phyloP scores from a whole-genome alignment of 2,113 vertebrate species.

The Plecturocebus donacophilus region DNA sequence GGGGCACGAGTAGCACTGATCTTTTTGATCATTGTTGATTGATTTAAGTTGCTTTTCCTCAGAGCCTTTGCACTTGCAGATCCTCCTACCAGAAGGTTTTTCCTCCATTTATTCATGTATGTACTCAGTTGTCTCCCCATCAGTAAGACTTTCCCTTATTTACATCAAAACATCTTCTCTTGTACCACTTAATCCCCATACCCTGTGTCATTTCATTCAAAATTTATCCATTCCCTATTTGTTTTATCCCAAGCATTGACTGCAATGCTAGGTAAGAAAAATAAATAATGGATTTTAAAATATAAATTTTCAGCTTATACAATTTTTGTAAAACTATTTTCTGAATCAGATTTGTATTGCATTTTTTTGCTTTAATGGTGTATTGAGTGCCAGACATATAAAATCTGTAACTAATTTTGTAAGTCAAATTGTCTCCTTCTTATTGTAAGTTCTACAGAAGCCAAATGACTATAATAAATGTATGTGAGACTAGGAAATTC shows the following conservation, averaged over 20 bases:
- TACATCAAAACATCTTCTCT: not conserved
- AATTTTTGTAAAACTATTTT: not conserved
- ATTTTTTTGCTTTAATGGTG: not conserved
- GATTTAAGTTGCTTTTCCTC: not conserved
- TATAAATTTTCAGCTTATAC: not conserved
- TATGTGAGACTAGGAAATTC: not conserved
- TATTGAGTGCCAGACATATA: not conserved
- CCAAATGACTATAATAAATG: not conserved
- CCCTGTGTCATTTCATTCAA: not conserved
- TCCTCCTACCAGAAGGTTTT: not conserved
- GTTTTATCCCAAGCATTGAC: not conserved
- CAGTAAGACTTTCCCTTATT: not conserved
- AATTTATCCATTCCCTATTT: not conserved
- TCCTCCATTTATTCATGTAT: not conserved
- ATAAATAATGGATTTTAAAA: not conserved
- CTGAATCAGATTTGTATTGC: not conserved
- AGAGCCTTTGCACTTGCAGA: not conserved
- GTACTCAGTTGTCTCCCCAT: not conserved
- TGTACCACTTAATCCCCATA: not conserved
- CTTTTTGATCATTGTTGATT: not conserved
- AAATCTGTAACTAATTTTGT: not conserved
- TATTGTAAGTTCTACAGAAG: not conserved
- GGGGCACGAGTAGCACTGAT: too few relatives aligned
- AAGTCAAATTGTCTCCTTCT: not conserved
- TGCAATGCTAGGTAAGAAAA: not conserved